phyloP scores from a whole-genome alignment of 1,140 invertebrate species.

The Temnothorax nylanderi region DNA sequence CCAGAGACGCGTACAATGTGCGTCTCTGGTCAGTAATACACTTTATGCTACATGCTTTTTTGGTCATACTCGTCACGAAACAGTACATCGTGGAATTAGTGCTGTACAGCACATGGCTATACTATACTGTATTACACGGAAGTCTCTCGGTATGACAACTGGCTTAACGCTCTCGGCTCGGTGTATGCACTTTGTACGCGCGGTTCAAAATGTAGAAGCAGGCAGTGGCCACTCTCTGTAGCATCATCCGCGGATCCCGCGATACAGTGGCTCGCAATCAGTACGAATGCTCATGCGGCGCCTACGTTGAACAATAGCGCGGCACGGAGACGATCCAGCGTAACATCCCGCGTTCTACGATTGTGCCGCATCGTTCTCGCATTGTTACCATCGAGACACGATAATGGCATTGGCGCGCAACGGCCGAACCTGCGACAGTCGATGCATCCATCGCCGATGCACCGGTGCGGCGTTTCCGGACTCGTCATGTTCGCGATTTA shows the following conservation, averaged over 20 bases:
- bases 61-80: not conserved
- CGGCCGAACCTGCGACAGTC: conserved; percentile 58
- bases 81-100: conserved; percentile 4
- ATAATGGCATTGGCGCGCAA: conserved; percentile 49
- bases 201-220: conserved; percentile 18
- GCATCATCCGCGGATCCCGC: conserved; percentile 10
- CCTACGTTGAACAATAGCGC: conserved; percentile 56
- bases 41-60: conserved; percentile 39
- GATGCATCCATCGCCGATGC: conserved; percentile 39
- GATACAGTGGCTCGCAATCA: conserved; percentile 43
- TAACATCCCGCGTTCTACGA: conserved; percentile 21
- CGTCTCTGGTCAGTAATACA: not conserved
- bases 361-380: conserved; percentile 40
- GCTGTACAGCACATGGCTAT: not conserved
- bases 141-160: conserved; percentile 40
- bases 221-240: not conserved
- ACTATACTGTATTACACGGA: not conserved
- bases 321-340: conserved; percentile 37
- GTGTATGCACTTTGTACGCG: not conserved
- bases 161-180: conserved; percentile 14
- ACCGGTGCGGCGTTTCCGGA: conserved; percentile 56
- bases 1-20: not conserved
- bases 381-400: conserved; percentile 59
- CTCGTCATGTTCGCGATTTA: conserved; percentile 39
- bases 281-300: conserved; percentile 51